A percentile compares a stretch with the other conserved stretches of the same genome.
Conservation (phyloP, 2,113 vertebrate genomes). For the Chionomys nivalis region DNA sequence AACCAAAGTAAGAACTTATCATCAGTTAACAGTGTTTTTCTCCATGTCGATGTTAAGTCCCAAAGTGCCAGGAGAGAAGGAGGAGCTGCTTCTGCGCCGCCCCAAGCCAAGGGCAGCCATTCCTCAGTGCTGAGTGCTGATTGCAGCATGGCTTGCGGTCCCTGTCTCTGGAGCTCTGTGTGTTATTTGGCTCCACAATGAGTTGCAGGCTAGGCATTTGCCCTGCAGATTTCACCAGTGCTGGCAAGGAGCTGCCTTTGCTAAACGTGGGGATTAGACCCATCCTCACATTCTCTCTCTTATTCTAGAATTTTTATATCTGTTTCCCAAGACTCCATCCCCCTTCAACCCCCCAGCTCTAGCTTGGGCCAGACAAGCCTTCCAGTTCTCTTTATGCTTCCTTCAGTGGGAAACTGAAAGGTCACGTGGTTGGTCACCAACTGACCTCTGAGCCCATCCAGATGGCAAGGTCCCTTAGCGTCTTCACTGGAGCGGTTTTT, state of each 20-base stretch:
- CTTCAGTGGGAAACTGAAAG: not conserved
- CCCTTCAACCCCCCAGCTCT: not conserved
- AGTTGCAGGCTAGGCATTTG: not conserved
- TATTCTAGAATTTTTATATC: not conserved
- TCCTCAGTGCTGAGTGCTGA: constrained; percentile 9
- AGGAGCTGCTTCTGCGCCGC: not conserved
- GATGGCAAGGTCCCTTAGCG: not conserved
- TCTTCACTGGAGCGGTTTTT: not conserved
- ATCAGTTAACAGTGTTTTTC: rapidly evolving
- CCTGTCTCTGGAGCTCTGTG: not conserved
- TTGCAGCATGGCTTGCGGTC: not conserved
- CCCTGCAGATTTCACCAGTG: not conserved
- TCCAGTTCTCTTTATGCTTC: not conserved
- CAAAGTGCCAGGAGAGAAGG: not conserved
- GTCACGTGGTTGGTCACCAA: not conserved
- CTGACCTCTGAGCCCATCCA: not conserved
- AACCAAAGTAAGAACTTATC: not conserved
- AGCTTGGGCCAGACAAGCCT: not conserved
- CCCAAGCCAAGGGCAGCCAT: not conserved
- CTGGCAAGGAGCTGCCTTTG: not conserved
- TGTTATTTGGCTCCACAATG: not conserved
- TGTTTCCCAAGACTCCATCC: not conserved
- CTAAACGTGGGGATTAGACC: not conserved
- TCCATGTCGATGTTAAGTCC: not conserved
- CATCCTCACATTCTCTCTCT: not conserved